Base-by-base conservation (phyloP, 2,888 invertebrate species). In the Stenotaenia linearis region DNA sequence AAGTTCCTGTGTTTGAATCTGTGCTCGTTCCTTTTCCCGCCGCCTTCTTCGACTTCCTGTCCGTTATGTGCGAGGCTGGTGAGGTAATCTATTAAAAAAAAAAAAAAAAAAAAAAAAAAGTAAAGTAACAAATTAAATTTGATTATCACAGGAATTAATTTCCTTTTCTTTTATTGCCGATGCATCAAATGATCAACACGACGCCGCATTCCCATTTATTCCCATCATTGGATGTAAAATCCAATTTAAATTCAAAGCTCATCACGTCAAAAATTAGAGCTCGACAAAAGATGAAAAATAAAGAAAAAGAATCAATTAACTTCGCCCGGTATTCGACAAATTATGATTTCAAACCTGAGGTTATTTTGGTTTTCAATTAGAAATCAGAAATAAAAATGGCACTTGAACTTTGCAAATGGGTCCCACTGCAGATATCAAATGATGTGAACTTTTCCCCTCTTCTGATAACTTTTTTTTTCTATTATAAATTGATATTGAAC, bases 1-100 rank as follows among this genome's bases (percentile, higher is more conserved):
- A 77, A 6, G 23, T 37, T 77, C 40, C 37, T 77, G 18, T 77
- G 77, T 37, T 77, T 77, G 35, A 21, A 56, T 56, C 56, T 23
- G 10, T 56, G 56, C 6, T 56, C 56, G 23, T 23, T 23, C 6
- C 21, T 56, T 56, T 12, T 6, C 56, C 56, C 77, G 21, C 12
- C 35, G 21, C 12, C 35, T 2, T 4, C 35, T 37, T 35, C 77
- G 21, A 25, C n/a, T 25, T 23, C 40, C n/a, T 37, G 37, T 37
- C 30, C 37, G 10, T 77, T 77, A 10, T 37, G 77, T 10, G 35
- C 37, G 9, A 77, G 37, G 5, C 40, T 77, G 35, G 7, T 77
- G 35, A 77, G 40, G 35, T 77, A 77, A 10, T 77, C 77, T 77
- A 21, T 7, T 30, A 76, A 30, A n/a, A 6, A 35, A 18, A 30